phyloP scores from a whole-genome alignment of 1,140 invertebrate genomes.

The Brachionus rotundiformis region DNA sequence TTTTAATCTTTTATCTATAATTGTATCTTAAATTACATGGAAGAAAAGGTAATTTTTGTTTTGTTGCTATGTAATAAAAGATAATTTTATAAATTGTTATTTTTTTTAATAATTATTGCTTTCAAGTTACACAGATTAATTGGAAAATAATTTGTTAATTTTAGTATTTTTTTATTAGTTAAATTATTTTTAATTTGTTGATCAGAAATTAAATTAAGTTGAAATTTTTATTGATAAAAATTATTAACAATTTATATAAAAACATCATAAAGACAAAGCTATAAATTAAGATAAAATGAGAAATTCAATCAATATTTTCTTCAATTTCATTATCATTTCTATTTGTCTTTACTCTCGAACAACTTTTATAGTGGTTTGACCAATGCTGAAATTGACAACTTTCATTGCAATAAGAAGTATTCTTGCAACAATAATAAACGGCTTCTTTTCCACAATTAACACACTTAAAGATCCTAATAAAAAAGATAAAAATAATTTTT shows the following conservation, averaged over 20 bases:
- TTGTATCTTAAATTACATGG: background rate
- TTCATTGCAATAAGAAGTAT: slow-evolving; percentile 86
- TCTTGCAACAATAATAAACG: slow-evolving; percentile 89
- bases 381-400: slow-evolving; percentile 70
- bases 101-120: background rate
- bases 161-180: background rate
- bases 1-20: slow-evolving; percentile 1
- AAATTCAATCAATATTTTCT: background rate
- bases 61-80: slow-evolving; percentile 14
- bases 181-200: background rate
- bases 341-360: slow-evolving; percentile 60
- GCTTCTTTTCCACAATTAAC: slow-evolving; percentile 80
- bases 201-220: background rate
- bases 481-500: slow-evolving; percentile 31
- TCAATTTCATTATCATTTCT: slow-evolving; percentile 55
- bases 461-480: slow-evolving; percentile 66
- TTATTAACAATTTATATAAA: slow-evolving; percentile 19
- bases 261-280: background rate
- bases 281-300: background rate
- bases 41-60: background rate
- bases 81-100: background rate
- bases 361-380: slow-evolving; percentile 66
- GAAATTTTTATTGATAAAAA: background rate
- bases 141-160: background rate
- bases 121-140: background rate